These are phyloP conservation scores for Nomada ruficornis DNA, from an alignment of 2,888 invertebrate species.

Conservation along the genomic window DNA sequence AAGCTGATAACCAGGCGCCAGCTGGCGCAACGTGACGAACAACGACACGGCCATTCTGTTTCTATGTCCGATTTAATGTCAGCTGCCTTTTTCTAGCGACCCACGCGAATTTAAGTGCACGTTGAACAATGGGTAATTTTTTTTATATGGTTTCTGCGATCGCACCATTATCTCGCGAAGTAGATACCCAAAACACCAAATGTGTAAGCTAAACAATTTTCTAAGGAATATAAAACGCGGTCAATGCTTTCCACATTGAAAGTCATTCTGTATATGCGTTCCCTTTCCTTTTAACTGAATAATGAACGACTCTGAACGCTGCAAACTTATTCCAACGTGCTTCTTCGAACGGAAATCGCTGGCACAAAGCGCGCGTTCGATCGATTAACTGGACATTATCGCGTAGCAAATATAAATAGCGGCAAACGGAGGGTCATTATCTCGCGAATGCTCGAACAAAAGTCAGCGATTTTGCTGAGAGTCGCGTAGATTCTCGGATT, in stretches of 20 bases:
- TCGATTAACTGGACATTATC: slow-evolving; percentile 68
- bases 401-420: slow-evolving; percentile 62
- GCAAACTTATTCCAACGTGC: no score
- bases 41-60: slow-evolving; percentile 21
- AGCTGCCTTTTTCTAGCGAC: not conserved
- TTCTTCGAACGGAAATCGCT: not conserved
- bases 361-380: slow-evolving; percentile 52
- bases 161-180: slow-evolving; percentile 1
- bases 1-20: slow-evolving; percentile 67
- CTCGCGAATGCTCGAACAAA: slow-evolving; percentile 52
- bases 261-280: no score
- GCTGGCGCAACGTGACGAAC: slow-evolving; percentile 29
- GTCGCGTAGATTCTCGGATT: not conserved
- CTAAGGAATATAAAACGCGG: not conserved
- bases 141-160: not conserved
- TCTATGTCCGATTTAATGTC: slow-evolving; percentile 36
- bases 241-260: not conserved
- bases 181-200: no score
- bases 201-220: not conserved
- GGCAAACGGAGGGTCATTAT: slow-evolving; percentile 43
- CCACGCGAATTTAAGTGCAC: slow-evolving; percentile 35
- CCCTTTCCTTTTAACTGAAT: no score
- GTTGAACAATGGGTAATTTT: slow-evolving; percentile 26
- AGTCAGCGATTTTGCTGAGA: slow-evolving; percentile 52
- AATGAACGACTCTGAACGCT: no score